These are phyloP conservation scores for Lasioglossum zephyrum DNA, from an alignment of 2,888 invertebrate genomes.

Conservation along the genomic window DNA sequence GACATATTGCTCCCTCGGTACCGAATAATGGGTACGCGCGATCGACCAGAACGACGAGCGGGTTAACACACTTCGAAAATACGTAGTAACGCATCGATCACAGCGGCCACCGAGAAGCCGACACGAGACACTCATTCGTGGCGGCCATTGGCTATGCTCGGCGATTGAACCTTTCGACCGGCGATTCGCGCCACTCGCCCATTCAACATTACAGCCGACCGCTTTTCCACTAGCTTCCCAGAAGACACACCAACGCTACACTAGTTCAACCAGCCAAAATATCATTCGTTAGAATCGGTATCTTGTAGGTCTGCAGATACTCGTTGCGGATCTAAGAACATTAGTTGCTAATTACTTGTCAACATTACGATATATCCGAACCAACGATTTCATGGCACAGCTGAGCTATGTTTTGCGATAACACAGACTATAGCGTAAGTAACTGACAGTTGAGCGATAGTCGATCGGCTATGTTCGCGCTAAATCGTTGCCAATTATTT, in stretches of 20 bases:
- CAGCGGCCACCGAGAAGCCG: slow-evolving; percentile 66
- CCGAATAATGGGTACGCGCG: slow-evolving; percentile 29
- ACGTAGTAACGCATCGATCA: slow-evolving; percentile 62
- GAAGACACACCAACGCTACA: neutral
- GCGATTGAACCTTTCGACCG: slow-evolving; percentile 55
- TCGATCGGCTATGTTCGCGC: neutral
- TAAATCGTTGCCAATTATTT: neutral
- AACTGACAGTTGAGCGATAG: slow-evolving; percentile 5
- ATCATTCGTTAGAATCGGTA: neutral
- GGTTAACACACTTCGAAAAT: slow-evolving; percentile 38
- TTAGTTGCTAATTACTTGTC: neutral
- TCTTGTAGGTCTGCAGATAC: neutral
- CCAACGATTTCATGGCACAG: neutral
- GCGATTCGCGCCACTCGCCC: slow-evolving; percentile 56
- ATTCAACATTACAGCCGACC: slow-evolving; percentile 17
- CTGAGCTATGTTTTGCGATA: slow-evolving; percentile 21
- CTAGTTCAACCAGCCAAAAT: neutral
- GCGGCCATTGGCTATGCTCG: slow-evolving; percentile 71
- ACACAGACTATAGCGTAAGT: slow-evolving; percentile 20
- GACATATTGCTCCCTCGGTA: slow-evolving; percentile 68
- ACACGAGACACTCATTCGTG: slow-evolving; percentile 70
- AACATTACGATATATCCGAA: neutral
- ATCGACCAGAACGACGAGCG: slow-evolving; percentile 35
- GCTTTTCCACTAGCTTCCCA: slow-evolving; percentile 48
- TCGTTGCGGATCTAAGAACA: neutral